Evolutionary conservation across 2,113 vertebrate species (phyloP).

Genomic region (Epinephelus fuscoguttatus): DNA sequence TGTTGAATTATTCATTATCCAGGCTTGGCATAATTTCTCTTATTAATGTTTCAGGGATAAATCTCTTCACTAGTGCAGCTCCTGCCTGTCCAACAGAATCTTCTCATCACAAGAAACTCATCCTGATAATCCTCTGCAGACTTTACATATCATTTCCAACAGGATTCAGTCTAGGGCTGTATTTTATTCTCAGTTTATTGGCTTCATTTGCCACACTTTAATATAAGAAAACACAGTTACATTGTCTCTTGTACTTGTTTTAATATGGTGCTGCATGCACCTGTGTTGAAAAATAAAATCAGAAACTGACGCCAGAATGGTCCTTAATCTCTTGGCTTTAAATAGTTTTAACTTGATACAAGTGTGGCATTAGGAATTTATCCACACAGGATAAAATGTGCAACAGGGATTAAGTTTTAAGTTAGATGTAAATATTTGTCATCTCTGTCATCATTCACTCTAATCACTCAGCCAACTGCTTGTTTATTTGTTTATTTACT

Average conservation of each 20-base stretch:
- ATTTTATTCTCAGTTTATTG: background rate
- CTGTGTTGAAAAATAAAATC: background rate
- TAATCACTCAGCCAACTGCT: background rate
- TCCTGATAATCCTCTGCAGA: slow-evolving; percentile 23
- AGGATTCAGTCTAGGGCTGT: background rate
- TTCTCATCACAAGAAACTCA: slow-evolving; percentile 14
- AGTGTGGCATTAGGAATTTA: background rate
- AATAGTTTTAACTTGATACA: background rate
- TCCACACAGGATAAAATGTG: background rate
- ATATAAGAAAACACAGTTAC: background rate
- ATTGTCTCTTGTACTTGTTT: background rate
- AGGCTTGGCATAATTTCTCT: slow-evolving; percentile 39
- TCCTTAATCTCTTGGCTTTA: background rate
- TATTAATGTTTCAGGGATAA: slow-evolving; percentile 53
- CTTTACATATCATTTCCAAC: slow-evolving; percentile 36
- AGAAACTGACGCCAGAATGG: background rate
- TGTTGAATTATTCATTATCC: slow-evolving; percentile 59
- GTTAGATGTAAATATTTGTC: background rate
- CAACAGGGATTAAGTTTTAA: background rate
- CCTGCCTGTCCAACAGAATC: slow-evolving; percentile 14
- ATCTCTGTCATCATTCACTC: background rate
- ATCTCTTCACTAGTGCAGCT: slow-evolving; percentile 35
- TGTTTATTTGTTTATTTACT: background rate
- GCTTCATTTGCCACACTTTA: background rate
- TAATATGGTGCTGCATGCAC: background rate